phyloP scores from a whole-genome alignment of 2,113 vertebrate species.

The Procapra przewalskii region DNA sequence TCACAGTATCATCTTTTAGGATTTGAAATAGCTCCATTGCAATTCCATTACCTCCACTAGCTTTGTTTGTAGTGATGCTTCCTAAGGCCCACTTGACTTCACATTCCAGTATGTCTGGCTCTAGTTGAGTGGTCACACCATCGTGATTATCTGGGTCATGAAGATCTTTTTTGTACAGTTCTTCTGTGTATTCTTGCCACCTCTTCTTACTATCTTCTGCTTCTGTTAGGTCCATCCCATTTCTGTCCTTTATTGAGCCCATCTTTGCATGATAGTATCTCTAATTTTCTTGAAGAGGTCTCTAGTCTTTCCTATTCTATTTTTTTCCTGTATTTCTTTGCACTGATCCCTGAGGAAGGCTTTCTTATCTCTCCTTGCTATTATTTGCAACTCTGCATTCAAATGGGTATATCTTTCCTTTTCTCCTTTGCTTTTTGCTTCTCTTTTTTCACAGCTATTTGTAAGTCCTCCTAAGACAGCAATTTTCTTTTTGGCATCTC shows the following conservation, averaged over 20 bases:
- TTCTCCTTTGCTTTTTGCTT: background rate
- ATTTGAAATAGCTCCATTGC: background rate
- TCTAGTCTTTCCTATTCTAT: background rate
- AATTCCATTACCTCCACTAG: background rate
- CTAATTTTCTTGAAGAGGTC: background rate
- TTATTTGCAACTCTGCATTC: background rate
- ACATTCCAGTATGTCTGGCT: background rate
- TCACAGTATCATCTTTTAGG: background rate
- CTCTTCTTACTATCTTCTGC: background rate
- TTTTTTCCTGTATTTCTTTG: background rate
- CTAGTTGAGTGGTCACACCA: background rate
- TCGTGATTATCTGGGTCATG: accelerated
- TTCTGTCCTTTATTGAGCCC: background rate
- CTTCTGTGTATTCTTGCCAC: background rate
- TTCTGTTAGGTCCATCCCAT: background rate
- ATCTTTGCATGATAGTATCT: background rate
- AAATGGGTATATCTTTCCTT: background rate
- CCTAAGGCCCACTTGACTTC: background rate
- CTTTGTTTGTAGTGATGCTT: background rate
- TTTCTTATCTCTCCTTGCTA: background rate
- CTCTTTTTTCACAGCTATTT: background rate
- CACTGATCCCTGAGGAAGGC: background rate
- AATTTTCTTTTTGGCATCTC: background rate
- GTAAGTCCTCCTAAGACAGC: background rate
- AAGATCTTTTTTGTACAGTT: background rate